Evolutionary conservation across 2,113 vertebrate species (phyloP), one percentile per base, ranked within the genome.

Genomic region (Phodopus roborovskii): DNA sequence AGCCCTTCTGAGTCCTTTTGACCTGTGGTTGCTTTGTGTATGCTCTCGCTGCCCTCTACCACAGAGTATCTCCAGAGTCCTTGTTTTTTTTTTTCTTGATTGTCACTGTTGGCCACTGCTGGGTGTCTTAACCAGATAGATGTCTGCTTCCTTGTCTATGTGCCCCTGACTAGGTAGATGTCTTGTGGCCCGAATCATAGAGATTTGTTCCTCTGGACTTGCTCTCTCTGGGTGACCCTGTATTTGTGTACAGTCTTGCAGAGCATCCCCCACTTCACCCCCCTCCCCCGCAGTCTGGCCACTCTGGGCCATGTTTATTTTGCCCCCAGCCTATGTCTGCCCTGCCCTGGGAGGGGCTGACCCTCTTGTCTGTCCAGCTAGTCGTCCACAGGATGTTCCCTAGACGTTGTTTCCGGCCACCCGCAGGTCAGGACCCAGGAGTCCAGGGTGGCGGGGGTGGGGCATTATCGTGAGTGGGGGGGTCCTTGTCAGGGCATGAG

Each of bases 361-460:
- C 95, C 97, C 95, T 96, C 96, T 92, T 10, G 75, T 95, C 95
- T 96, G 97, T 97, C 97, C 97, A 94, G 97, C 94, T 84, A 79
- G 96, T 91, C 64, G 85, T 96, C 96, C 92, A 98, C 97, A 98
- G 97, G 97, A 98, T 98, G 97, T 98, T 97, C 96, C 86, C 96
- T 83, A 98, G 97, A 98, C 97, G 36, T 94, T 30, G 96, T 93
- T 97, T 96, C 96, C 3, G 74, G 94, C 97, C 97, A 91, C 94
- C 73, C 68, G 28, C 33, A 68, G 97, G 97, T 97, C 96, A 97
- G 97, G 94, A 97, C 97, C 95, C 96, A 97, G 94, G 96, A 91
- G 94, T 97, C 97, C 97, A 94, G 92, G 94, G 83, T 30, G 17
- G 95, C 56, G 56, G 64, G 90, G 96, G 96, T 95, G 94, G 93